Evolutionary conservation across 2,888 invertebrate species (phyloP), one percentile per base, ranked within the genome.

Genomic region (Amaurobius ferox): DNA sequence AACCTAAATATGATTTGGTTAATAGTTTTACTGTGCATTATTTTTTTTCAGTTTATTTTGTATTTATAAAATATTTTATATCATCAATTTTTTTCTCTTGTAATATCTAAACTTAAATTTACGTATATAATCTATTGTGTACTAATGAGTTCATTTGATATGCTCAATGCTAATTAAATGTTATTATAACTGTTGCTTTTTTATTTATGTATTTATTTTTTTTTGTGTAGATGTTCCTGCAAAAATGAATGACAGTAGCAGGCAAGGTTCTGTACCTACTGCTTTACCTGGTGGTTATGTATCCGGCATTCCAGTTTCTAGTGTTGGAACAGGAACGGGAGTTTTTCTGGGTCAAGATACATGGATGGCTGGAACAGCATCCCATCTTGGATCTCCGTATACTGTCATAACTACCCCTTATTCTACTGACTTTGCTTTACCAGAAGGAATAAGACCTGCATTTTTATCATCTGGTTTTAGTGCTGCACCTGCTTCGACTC

Each of bases 171-270:
- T 7, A 9, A 35, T 35, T 35, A 35, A 35, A 7, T 9, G 9
- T 5, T 35, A 7, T 35, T 35, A 9, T 35, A 35, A 35, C 35
- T 35, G 35, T 35, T 7, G 35, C 35, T 35, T 35, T 35, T n/a
- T n/a, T n/a, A n/a, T n/a, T 44, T 1, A 55, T 55, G 6, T 55
- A 23, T 55, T 55, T 55, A 23, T n/a, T 7, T n/a, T 23, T 30
- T 19, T 67, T 7, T 39, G 2, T 76, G n/a, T 35, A 86, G 86
- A 79, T 86, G 61, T 28, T 1, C 16, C 11, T 16, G 61, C 68
- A 40, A 85, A 64, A 64, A 88, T 88, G 88, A 86, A 79, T 62
- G 86, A 88, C 61, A 85, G 86, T 40, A 67, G 85, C 32, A 64
- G 79, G 70, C 88, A 88, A 48, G 85, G 71, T 61, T 28, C 86